A percentile compares a stretch with the other conserved stretches of the same genome.
These are phyloP conservation scores for Parnassius mnemosyne DNA, from an alignment of 2,888 invertebrate species.

Conservation along the genomic window DNA sequence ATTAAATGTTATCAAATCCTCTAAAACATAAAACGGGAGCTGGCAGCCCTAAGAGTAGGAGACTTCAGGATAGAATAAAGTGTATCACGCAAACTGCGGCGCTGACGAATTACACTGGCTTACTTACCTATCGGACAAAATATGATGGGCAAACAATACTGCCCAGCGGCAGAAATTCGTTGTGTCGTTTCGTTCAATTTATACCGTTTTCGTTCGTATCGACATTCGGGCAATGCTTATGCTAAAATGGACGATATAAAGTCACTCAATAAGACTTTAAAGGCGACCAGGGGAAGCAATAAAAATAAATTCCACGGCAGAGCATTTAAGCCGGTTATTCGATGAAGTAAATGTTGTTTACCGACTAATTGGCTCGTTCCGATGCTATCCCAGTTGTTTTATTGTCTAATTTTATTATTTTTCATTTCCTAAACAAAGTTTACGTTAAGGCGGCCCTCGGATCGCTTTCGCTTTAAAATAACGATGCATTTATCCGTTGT, in stretches of 20 bases:
- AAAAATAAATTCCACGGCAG: slow-evolving; percentile 13
- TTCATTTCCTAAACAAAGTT: slow-evolving; percentile 7
- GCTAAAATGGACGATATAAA: slow-evolving; percentile 1
- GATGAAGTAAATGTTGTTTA: slow-evolving; percentile 13
- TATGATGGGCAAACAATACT: too few species aligned
- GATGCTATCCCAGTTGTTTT: slow-evolving; percentile 12
- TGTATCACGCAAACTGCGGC: too few species aligned
- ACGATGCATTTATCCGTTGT: slow-evolving; percentile 5
- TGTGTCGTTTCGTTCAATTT: not conserved
- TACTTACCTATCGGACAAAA: too few species aligned
- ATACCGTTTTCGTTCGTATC: not conserved
- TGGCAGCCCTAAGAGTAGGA: too few species aligned
- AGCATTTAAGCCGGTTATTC: slow-evolving; percentile 10
- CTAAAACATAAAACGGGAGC: too few species aligned
- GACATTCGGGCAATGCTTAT: not conserved
- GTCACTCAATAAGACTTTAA: slow-evolving; percentile 9
- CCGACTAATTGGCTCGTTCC: slow-evolving; percentile 12
- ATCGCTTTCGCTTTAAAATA: not conserved
- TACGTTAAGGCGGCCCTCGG: not conserved
- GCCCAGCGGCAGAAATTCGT: too few species aligned
- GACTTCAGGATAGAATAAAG: too few species aligned
- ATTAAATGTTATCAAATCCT: too few species aligned
- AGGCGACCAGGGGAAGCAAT: slow-evolving; percentile 8
- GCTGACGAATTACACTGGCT: too few species aligned
- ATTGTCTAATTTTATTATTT: slow-evolving; percentile 20